A percentile compares a stretch with the other conserved stretches of the same genome.
phyloP scores from a whole-genome alignment of 1,140 invertebrate species.

The Globodera rostochiensis region DNA sequence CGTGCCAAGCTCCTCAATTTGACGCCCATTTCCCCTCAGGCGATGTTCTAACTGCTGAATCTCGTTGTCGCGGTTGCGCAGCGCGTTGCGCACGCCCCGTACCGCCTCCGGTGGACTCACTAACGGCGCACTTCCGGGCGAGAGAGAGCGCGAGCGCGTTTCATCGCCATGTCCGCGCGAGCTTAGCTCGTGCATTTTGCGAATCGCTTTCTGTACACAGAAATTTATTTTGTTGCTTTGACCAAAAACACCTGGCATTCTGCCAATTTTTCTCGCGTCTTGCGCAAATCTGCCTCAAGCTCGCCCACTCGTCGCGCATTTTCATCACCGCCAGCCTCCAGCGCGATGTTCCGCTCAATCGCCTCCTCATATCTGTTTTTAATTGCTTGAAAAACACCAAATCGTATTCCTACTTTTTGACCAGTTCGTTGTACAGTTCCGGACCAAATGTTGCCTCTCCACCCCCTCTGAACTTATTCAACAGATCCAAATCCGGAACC shows the following conservation, averaged over 20 bases:
- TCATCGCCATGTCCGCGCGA: constrained; percentile 39
- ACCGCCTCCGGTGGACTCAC: constrained; percentile 60
- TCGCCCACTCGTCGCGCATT: constrained; percentile 57
- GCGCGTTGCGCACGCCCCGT: constrained; percentile 53
- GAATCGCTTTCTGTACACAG: constrained; percentile 45
- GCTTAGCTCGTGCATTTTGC: constrained; percentile 58
- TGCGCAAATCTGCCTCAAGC: constrained; percentile 57
- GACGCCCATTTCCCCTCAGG: constrained; percentile 56
- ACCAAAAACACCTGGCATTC: constrained; percentile 51
- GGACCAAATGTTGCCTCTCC: constrained; percentile 39
- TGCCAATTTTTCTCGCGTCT: constrained; percentile 54
- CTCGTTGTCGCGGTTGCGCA: constrained; percentile 65
- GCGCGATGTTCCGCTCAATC: constrained; percentile 64
- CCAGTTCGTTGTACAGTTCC: constrained; percentile 63
- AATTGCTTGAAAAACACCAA: no score
- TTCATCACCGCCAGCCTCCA: constrained; percentile 65
- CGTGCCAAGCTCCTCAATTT: constrained; percentile 51
- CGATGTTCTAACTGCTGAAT: constrained; percentile 62
- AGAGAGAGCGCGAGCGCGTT: constrained; percentile 59
- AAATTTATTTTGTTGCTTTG: background rate
- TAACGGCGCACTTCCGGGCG: constrained; percentile 50
- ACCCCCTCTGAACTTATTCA: constrained; percentile 40
- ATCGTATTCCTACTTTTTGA: constrained; percentile 56
- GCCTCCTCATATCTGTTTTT: constrained; percentile 59
- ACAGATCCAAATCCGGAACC: constrained; percentile 48